Conservation (phyloP, 92 coral and sea anemone species). For the Blastomussa wellsi region DNA sequence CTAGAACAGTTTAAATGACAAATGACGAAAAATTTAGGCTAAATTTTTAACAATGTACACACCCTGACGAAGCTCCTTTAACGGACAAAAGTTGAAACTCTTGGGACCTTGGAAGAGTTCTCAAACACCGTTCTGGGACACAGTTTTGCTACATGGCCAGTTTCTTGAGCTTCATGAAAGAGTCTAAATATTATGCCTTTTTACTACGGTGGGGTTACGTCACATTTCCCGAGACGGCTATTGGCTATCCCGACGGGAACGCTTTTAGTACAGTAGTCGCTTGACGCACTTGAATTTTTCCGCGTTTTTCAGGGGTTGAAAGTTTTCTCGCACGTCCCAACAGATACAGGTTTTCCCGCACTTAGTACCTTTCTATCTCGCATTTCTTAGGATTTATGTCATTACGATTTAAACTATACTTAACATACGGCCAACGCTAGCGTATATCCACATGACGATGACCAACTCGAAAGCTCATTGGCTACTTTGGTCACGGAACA, state of each 20-base stretch:
- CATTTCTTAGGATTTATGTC: too few species aligned
- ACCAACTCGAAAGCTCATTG: too few species aligned
- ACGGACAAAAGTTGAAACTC: background rate
- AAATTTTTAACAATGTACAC: too few species aligned
- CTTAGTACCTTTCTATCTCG: too few species aligned
- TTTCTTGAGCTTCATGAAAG: background rate
- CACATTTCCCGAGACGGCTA: background rate
- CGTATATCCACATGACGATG: too few species aligned
- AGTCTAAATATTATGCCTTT: background rate
- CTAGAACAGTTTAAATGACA: too few species aligned
- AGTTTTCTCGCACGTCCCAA: background rate
- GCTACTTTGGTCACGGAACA: too few species aligned
- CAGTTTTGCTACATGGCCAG: background rate
- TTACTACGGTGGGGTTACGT: background rate
- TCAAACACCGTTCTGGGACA: background rate
- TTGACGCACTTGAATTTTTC: background rate
- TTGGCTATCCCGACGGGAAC: background rate
- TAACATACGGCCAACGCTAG: too few species aligned
- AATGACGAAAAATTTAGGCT: too few species aligned
- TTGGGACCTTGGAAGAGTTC: background rate
- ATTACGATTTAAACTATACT: too few species aligned
- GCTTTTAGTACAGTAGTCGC: background rate
- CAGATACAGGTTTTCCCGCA: background rate
- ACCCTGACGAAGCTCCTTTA: too few species aligned
- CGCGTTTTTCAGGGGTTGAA: background rate